Base-by-base conservation (phyloP, 64 coral and sea anemone genomes). In the Montipora sp. region DNA sequence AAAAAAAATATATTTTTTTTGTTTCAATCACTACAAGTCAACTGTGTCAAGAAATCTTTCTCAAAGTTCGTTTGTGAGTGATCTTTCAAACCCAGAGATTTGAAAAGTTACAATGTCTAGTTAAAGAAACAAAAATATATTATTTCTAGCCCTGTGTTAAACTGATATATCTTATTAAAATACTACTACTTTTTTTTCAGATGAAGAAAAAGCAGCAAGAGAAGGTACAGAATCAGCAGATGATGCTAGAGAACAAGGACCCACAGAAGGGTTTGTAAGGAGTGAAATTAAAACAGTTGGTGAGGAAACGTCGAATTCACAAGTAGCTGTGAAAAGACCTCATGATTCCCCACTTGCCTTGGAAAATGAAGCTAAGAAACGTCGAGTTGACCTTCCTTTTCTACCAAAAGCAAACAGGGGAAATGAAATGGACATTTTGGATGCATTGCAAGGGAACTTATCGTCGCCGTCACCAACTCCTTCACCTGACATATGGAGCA, bases 351-450 rank as follows among this genome's bases (percentile, higher is more conserved):
- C 95, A 14, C 73, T 83, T 5, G 46, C 18, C 13, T 68, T 86
- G 87, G 92, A 94, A 27, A 76, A 59, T 45, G 95, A 97, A 70
- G 63, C 79, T 63, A 97, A 97, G 85, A 97, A 93, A 68, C 86
- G 95, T 9, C 75, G 95, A 55, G 47, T 97, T 16, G 95, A 97
- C 15, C 79, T 90, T 74, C 51, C 93, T 51, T 94, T 94, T 77
- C n/a, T 84, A 36, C 63, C 72, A 58, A 97, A 97, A 61, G 88
- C 76, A 51, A 80, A 91, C 44, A 97, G 94, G 27, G 95, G 94
- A 67, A 97, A 87, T 89, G 91, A 94, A 49, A 83, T 97, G 51
- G 95, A 97, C 48, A 97, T 97, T 53, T 77, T 97, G 18, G 92
- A 97, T 77, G 95, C 91, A 43, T 47, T 97, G n/a, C 95, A 97